A percentile compares a stretch with the other conserved stretches of the same genome.
Conservation (phyloP, 2,797 vertebrate species). For the Acanthis flammea region DNA sequence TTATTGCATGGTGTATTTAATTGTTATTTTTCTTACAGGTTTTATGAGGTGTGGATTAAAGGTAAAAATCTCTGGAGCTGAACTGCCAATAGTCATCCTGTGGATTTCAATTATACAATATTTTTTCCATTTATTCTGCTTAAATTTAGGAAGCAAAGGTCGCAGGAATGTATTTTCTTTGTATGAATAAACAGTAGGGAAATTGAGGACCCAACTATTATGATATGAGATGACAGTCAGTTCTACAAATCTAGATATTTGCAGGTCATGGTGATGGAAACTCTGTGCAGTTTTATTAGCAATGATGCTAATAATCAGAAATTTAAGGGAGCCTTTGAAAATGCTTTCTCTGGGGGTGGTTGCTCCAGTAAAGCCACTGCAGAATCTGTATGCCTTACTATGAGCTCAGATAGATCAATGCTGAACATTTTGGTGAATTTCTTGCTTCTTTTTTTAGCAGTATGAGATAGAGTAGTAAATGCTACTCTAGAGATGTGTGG, state of each 20-base stretch:
- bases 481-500: neutral
- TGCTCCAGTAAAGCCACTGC: neutral
- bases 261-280: neutral
- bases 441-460: neutral
- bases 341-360: neutral
- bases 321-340: neutral
- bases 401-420: neutral
- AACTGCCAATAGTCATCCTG: conserved; percentile 41
- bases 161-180: conserved; percentile 34
- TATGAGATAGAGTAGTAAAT: neutral
- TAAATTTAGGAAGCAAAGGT: conserved; percentile 62
- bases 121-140: conserved; percentile 57
- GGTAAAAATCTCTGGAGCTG: conserved; percentile 49
- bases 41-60: conserved; percentile 63
- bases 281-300: neutral
- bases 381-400: neutral
- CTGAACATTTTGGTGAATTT: neutral
- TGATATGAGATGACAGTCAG: neutral
- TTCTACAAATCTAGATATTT: neutral
- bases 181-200: conserved; percentile 19
- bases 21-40: conserved; percentile 39
- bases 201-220: conserved; percentile 17
- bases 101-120: conserved; percentile 60
- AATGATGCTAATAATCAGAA: neutral
- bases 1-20: conserved; percentile 51